These are phyloP conservation scores for Halcyon badia DNA, from an alignment of 2,797 vertebrate genomes.

Conservation along the genomic window DNA sequence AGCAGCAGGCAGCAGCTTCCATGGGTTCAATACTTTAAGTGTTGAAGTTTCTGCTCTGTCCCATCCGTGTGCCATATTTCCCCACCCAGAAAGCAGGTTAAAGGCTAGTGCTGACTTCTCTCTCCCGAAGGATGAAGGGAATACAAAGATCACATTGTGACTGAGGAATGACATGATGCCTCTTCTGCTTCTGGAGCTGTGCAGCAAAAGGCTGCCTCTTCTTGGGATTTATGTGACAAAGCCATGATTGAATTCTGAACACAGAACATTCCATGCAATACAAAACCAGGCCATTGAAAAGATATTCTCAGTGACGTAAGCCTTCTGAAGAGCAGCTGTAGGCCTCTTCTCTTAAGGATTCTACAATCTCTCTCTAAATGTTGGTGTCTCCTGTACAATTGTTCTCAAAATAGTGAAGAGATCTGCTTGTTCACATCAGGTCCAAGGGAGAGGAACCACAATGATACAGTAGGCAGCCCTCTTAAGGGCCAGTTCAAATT, in stretches of 20 bases:
- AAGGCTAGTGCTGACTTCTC: not conserved
- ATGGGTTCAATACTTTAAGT: not conserved
- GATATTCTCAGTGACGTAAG: not conserved
- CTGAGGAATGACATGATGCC: not conserved
- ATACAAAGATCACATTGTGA: slow-evolving; percentile 25
- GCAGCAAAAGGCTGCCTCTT: not conserved
- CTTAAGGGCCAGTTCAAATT: not conserved
- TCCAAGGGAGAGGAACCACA: not conserved
- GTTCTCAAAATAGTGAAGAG: not conserved
- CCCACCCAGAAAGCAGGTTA: not conserved
- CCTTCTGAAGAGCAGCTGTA: not conserved
- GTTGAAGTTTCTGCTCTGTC: not conserved
- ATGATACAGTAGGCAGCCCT: not conserved
- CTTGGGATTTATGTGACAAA: slow-evolving; percentile 10
- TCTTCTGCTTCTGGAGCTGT: not conserved
- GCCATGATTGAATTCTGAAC: not conserved
- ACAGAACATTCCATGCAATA: not conserved
- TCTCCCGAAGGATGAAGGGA: not conserved
- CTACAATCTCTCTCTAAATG: not conserved
- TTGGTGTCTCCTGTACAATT: not conserved
- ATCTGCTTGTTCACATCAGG: not conserved
- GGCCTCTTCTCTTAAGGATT: not conserved
- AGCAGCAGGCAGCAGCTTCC: not conserved
- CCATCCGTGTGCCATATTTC: not conserved
- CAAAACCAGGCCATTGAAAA: slow-evolving; percentile 18